Base-by-base conservation (phyloP, 2,888 invertebrate species). In the Chelonus formosanus region DNA sequence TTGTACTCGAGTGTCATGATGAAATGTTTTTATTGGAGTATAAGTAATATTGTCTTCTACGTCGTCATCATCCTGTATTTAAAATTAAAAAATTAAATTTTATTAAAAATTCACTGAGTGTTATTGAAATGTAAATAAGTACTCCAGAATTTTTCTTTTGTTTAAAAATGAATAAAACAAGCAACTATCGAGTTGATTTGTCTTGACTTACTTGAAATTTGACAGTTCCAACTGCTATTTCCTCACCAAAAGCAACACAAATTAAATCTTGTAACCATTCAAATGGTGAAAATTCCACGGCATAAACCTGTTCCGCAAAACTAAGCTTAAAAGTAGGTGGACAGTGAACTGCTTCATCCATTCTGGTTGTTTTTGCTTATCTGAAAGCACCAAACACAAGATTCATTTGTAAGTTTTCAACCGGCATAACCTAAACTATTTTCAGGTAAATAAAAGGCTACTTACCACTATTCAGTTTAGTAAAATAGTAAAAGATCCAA, bases 221-320 rank as follows among this genome's bases (percentile, higher is more conserved):
- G 4, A 90, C 75, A 55, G 87, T 82, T 4, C 87, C 88, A 20
- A 90, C 79, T 8, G 88, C 78, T 40, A 91, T 85, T 79, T 88
- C 87, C 48, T 87, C 86, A 50, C 86, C 80, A 58, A 89, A 86
- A 0, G 88, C 90, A 53, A 90, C 85, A 59, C 90, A 86, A 66
- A 90, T 81, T 54, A 90, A 81, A 80, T 90, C 88, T 73, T 88
- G 88, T 1, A 90, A 90, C 86, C 89, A 89, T 77, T 90, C 89
- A 73, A 86, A 90, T 2, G 87, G 86, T 10, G 90, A 90, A 68
- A 90, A 87, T 76, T 89, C 88, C 34, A 89, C 87, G 66, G 84
- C 85, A 53, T 86, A 84, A 53, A 90, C 87, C 78, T 87, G 86
- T 31, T 88, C 87, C 57, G 85, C 76, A 63, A 90, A 85, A 70